Conservation (phyloP, 2,888 invertebrate species). For the Chromoteleia sp. region DNA sequence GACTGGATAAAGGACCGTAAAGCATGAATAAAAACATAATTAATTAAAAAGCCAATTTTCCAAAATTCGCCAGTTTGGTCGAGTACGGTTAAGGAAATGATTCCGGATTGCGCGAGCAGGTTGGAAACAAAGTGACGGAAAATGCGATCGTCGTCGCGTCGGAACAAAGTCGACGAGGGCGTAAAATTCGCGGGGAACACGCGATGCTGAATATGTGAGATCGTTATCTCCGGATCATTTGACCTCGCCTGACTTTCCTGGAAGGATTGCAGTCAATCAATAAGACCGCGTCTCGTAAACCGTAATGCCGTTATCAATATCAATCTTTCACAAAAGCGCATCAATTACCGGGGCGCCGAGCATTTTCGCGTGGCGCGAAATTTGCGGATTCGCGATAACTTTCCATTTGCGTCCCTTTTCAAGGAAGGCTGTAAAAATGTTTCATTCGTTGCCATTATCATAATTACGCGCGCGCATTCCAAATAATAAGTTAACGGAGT, state of each 20-base stretch:
- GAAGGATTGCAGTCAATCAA: constrained; percentile 40
- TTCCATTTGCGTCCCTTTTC: neutral
- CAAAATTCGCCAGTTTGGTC: too few species aligned
- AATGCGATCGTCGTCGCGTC: constrained; percentile 1
- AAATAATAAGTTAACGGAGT: neutral
- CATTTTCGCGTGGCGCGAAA: neutral
- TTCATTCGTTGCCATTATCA: neutral
- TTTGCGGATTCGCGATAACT: neutral
- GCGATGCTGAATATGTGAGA: constrained; percentile 9
- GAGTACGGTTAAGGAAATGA: too few species aligned
- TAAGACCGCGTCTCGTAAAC: constrained; percentile 18
- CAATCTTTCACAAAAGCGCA: constrained; percentile 9
- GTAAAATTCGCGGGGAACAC: constrained; percentile 14
- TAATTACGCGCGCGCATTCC: constrained; percentile 2
- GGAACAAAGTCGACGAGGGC: constrained; percentile 15
- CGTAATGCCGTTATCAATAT: constrained; percentile 22
- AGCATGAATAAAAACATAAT: too few species aligned
- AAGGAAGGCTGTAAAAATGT: constrained; percentile 7
- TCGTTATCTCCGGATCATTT: constrained; percentile 25
- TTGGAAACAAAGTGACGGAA: constrained; percentile 11
- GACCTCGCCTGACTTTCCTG: constrained; percentile 40
- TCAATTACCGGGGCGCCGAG: neutral
- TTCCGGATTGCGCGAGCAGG: too few species aligned
- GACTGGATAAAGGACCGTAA: too few species aligned
- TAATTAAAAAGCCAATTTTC: too few species aligned